A percentile compares a stretch with the other conserved stretches of the same genome.
Conservation (phyloP, 2,113 vertebrate genomes). For the Oncorhynchus masou region DNA sequence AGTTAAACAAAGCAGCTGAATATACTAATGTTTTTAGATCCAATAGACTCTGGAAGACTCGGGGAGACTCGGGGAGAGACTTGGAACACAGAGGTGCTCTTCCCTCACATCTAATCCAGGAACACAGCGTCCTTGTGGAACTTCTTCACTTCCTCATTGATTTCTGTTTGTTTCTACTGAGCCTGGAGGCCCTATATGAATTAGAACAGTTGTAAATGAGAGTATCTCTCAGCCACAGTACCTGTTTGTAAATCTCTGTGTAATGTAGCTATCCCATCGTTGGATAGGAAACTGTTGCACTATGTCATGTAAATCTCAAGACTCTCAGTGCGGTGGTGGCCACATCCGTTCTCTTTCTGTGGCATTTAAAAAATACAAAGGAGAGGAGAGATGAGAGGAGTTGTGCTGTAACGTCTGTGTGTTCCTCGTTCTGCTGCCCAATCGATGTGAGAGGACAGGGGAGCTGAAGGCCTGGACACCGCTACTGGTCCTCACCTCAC, state of each 20-base stretch:
- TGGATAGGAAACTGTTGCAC: conserved; percentile 39
- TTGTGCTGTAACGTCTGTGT: neutral
- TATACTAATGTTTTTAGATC: conserved; percentile 56
- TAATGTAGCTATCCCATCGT: conserved; percentile 39
- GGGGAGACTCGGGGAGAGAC: conserved; percentile 39
- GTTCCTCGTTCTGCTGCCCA: conserved; percentile 51
- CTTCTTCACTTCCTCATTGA: conserved; percentile 51
- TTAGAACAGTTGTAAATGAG: conserved; percentile 51
- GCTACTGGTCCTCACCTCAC: conserved; percentile 48
- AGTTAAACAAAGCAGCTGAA: conserved; percentile 70
- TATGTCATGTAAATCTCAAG: conserved; percentile 7
- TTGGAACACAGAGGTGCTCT: conserved; percentile 26
- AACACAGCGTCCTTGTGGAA: conserved; percentile 36
- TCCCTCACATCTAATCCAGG: conserved; percentile 20
- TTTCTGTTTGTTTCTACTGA: conserved; percentile 59
- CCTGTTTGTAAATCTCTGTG: conserved; percentile 11
- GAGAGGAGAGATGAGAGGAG: neutral
- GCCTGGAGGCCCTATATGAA: conserved; percentile 50
- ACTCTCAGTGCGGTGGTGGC: neutral
- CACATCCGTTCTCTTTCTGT: conserved; percentile 5
- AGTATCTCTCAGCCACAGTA: conserved; percentile 39
- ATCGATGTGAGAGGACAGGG: conserved; percentile 54
- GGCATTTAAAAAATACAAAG: conserved; percentile 41
- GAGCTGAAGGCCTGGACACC: conserved; percentile 50
- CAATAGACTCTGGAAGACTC: conserved; percentile 38